Evolutionary conservation across 1,140 invertebrate species (phyloP), one percentile per base, ranked within the genome.

Genomic region (Drosophila parabipectinata): DNA sequence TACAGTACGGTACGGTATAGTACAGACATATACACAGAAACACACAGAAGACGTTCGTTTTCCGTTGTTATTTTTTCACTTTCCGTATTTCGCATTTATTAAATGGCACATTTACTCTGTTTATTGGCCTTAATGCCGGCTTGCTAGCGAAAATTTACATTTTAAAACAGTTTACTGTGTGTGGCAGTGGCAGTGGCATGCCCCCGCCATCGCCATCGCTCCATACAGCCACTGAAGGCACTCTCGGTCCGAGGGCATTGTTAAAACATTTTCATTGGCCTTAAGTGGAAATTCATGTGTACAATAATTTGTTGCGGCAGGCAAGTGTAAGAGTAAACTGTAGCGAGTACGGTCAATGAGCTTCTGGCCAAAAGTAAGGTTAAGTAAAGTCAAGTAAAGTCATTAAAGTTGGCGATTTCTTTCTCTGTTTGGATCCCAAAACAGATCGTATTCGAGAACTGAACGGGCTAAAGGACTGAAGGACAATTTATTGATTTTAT

Each of bases 201-300:
- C 5, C 53, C 68, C 51, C 62, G 44, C 60, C 55, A 18, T 18
- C 15, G 15, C 15, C 15, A 18, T 18, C 18, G 57, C n/a, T 57
- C 52, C 34, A 28, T 18, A 52, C 60, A 28, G 37, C 28, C 15
- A 15, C 37, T 14, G 26, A 28, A 28, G 47, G 24, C 52, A 9
- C 1, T 28, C 8, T 21, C 55, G 54, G 10, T 21, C 58, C 32
- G 52, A 53, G 48, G 54, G 58, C 75, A 88, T 88, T 88, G 84
- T 89, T 83, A 73, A 60, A 88, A 79, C 83, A 88, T 88, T 88
- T 88, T 89, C 83, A 89, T 88, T 88, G 84, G 83, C 78, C 80
- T 88, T 89, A 88, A 88, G 83, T 88, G 83, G 83, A 88, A 88
- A 88, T 88, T 88, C 83, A 89, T 88, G 83, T 88, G 83, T 83